These are phyloP conservation scores for Marasmarcha lunaedactyla DNA, from an alignment of 2,888 invertebrate species.

Conservation along the genomic window DNA sequence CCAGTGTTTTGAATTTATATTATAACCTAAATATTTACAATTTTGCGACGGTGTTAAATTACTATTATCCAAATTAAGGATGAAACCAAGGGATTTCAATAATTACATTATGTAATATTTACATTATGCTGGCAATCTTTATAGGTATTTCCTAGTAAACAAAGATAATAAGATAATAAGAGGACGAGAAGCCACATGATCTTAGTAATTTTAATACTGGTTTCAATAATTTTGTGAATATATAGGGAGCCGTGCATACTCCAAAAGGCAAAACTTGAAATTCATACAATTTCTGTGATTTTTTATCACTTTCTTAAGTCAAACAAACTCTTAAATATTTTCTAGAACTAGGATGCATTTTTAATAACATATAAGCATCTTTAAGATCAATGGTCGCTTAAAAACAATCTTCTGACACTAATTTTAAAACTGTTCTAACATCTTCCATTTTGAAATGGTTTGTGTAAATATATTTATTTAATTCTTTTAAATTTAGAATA, in stretches of 20 bases:
- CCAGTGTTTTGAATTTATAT: not conserved
- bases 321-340: constrained; percentile 4
- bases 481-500: constrained; percentile 2
- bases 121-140: not conserved
- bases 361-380: constrained; percentile 4
- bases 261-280: constrained; percentile 8
- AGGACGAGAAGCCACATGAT: not conserved
- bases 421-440: too few species aligned
- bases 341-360: not conserved
- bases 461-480: constrained; percentile 2
- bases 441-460: constrained; percentile 5
- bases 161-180: not conserved
- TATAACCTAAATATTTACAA: too few species aligned
- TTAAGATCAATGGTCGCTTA: constrained; percentile 2
- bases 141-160: not conserved
- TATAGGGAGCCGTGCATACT: constrained; percentile 4
- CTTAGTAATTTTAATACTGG: constrained; percentile 1
- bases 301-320: not conserved
- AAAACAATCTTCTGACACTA: constrained; percentile 1
- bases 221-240: constrained; percentile 5
- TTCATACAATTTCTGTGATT: constrained; percentile 3
- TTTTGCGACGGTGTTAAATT: too few species aligned
- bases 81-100: not conserved
- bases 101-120: not conserved
- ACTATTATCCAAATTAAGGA: constrained; percentile 3